A percentile compares a stretch with the other conserved stretches of the same genome.
Evolutionary conservation across 2,797 vertebrate species (phyloP).

Genomic region (Danio kyathit): DNA sequence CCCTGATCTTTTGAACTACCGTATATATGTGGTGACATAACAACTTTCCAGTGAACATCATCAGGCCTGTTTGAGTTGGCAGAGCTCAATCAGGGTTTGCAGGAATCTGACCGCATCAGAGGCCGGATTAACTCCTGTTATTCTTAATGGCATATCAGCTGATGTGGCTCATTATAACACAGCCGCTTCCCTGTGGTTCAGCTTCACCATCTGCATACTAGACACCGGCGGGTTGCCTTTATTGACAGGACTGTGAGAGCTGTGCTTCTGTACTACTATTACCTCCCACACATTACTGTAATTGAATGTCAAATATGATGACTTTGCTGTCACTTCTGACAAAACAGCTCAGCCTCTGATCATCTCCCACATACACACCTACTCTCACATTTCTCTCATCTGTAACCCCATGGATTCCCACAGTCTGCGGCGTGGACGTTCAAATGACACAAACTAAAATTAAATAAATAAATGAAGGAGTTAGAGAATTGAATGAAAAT

Average conservation of each 20-base stretch:
- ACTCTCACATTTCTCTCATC: neutral
- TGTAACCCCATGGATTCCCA: neutral
- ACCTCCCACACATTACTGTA: slow-evolving; percentile 29
- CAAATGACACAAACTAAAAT: neutral
- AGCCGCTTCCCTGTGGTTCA: slow-evolving; percentile 13
- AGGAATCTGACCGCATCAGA: slow-evolving; percentile 23
- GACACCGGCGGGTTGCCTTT: neutral
- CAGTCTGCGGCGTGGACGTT: neutral
- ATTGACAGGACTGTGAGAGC: neutral
- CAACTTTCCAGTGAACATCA: neutral
- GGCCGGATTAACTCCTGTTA: slow-evolving; percentile 13
- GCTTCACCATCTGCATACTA: neutral
- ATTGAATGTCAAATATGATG: slow-evolving; percentile 37
- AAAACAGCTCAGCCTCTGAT: slow-evolving; percentile 27
- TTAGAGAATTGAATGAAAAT: too few species aligned
- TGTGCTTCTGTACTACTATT: neutral
- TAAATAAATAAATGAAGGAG: too few species aligned
- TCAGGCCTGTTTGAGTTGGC: slow-evolving; percentile 17
- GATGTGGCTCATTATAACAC: slow-evolving; percentile 23
- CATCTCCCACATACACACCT: neutral
- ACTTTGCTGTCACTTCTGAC: slow-evolving; percentile 26
- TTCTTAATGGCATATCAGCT: slow-evolving; percentile 25
- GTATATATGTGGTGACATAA: neutral
- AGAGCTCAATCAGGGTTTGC: neutral
- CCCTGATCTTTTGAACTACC: neutral